Percentiles rank a stretch among this genome's conserved stretches.
Evolutionary conservation across 2,888 invertebrate genomes (phyloP).

Genomic region (Scrobipalpa costella): DNA sequence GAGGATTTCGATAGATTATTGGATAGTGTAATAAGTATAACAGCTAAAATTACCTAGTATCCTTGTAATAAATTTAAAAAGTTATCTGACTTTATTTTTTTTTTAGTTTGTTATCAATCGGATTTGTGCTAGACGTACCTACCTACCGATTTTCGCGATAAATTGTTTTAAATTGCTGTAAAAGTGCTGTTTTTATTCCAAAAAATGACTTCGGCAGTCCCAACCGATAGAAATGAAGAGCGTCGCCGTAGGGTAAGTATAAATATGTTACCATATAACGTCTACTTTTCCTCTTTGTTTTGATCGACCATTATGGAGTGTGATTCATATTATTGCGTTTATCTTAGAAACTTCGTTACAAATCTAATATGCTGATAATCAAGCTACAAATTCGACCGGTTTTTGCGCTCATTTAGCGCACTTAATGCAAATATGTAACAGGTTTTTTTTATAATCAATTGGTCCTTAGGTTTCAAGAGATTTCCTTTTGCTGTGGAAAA

Average conservation of each 20-base stretch:
- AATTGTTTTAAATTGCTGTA: conserved; percentile 31
- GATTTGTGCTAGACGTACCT: background rate
- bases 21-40: too few relatives aligned
- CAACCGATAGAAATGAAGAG: conserved; percentile 71
- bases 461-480: conserved; percentile 37
- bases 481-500: conserved; percentile 11
- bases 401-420: background rate
- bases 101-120: too few relatives aligned
- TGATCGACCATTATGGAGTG: conserved; percentile 32
- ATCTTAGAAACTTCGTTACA: conserved; percentile 31
- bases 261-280: background rate
- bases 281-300: conserved; percentile 5
- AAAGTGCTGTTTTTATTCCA: conserved; percentile 28
- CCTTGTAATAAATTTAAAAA: too few relatives aligned
- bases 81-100: too few relatives aligned
- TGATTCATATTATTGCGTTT: conserved; percentile 53
- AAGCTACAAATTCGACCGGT: conserved; percentile 15
- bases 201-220: conserved; percentile 64
- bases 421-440: background rate
- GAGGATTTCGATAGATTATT: too few relatives aligned
- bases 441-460: background rate
- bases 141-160: conserved; percentile 2
- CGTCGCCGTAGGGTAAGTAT: conserved; percentile 71
- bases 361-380: background rate
- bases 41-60: too few relatives aligned